These are phyloP conservation scores for Coremacera marginata DNA, from an alignment of 2,888 invertebrate genomes.

Conservation along the genomic window DNA sequence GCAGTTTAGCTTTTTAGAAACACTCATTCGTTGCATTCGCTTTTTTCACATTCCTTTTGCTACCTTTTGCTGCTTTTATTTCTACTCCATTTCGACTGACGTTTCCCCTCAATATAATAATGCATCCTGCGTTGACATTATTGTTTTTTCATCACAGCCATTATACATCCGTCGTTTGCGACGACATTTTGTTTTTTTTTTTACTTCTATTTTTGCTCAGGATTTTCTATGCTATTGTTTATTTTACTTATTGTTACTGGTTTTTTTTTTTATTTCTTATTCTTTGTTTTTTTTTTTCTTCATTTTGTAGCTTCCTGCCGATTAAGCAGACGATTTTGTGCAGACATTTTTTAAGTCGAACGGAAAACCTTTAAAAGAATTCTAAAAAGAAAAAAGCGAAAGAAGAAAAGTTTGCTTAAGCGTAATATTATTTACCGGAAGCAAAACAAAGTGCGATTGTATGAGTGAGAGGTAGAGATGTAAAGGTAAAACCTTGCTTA, in stretches of 20 bases:
- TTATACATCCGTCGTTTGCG: constrained; percentile 19
- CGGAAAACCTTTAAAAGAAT: neutral
- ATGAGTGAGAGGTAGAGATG: neutral
- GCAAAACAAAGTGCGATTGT: neutral
- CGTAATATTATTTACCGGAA: neutral
- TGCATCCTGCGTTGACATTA: constrained; percentile 32
- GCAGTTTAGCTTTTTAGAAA: constrained; percentile 17
- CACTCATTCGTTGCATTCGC: neutral
- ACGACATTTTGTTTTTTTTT: neutral
- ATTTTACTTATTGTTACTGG: neutral
- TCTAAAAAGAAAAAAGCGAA: neutral
- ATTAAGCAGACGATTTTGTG: constrained; percentile 43
- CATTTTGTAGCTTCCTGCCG: constrained; percentile 49
- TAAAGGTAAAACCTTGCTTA: neutral
- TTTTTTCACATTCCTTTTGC: neutral
- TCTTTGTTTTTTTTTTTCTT: constrained; percentile 34
- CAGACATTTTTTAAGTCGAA: constrained; percentile 27
- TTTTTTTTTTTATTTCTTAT: constrained; percentile 17
- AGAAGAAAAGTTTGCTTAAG: neutral
- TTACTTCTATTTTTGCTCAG: neutral
- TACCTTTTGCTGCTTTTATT: neutral
- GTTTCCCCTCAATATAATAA: constrained; percentile 26
- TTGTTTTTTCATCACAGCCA: constrained; percentile 6
- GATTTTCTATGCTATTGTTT: constrained; percentile 23
- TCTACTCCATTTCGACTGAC: constrained; percentile 9